A percentile compares a stretch with the other conserved stretches of the same genome.
Evolutionary conservation across 2,888 invertebrate species (phyloP).

Genomic region (Nasonia oneida): DNA sequence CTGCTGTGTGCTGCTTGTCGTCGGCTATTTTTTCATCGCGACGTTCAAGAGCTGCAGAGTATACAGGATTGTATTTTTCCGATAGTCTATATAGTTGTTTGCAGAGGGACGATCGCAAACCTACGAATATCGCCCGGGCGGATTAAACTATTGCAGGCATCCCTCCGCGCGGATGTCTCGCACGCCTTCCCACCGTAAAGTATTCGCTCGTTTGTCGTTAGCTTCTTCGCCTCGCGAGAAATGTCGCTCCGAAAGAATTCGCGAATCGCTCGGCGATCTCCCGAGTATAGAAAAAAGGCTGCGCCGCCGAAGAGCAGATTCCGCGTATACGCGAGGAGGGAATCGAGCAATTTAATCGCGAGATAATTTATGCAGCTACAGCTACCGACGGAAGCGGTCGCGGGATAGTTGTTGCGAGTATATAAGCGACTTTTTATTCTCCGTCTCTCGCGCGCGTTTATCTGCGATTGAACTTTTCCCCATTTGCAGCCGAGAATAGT

Average conservation of each 20-base stretch:
- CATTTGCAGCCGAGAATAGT: background rate
- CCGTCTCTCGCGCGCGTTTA: background rate
- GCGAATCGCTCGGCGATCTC: constrained; percentile 46
- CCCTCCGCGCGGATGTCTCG: constrained; percentile 43
- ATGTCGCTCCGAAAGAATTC: constrained; percentile 58
- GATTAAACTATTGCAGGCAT: constrained; percentile 12
- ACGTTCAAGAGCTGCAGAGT: background rate
- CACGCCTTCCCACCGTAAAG: constrained; percentile 43
- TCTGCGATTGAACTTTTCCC: background rate
- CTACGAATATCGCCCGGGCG: background rate
- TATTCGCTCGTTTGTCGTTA: constrained; percentile 53
- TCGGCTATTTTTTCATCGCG: background rate
- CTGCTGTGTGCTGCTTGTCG: background rate
- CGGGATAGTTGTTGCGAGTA: background rate
- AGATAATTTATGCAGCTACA: constrained; percentile 37
- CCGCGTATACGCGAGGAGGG: no score
- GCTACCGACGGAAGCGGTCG: background rate
- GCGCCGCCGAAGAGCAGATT: background rate
- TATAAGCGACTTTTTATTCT: no score
- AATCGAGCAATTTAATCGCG: constrained; percentile 41
- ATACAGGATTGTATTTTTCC: background rate
- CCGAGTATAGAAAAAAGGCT: background rate
- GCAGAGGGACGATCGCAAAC: background rate
- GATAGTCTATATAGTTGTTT: background rate
- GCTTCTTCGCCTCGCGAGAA: constrained; percentile 50